Base-by-base conservation (phyloP, 2,888 invertebrate species). In the Xestoiulus laeticollis region DNA sequence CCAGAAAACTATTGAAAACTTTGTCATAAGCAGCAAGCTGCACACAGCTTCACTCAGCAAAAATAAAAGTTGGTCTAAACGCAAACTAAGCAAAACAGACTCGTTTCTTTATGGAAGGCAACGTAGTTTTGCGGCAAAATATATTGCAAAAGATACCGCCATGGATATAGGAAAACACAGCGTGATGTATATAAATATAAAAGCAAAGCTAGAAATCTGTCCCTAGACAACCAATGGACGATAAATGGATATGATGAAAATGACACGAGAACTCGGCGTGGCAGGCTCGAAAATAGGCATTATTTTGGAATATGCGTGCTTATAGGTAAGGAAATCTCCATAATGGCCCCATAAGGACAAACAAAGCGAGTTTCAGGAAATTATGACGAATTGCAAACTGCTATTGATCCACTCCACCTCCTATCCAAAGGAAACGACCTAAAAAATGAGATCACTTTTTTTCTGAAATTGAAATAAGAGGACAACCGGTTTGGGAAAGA, bases 201-300 rank as follows among this genome's bases (percentile, higher is more conserved):
- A 68, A 68, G 68, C 68, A 68, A 68, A 68, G 68, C 68, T 68
- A 22, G 12, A 68, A 68, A 68, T 68, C 68, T 68, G 68, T 68
- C 68, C 68, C 68, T 68, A 68, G 68, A 68, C 68, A 68, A 68
- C 68, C 68, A 26, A 68, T 68, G 68, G 68, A 68, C 68, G 68
- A 68, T 68, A 68, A 68, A 68, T 68, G 68, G 68, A 68, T 68
- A 26, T 68, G 68, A 68, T 68, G 68, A 68, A 68, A 68, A 68
- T 68, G 68, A 68, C 68, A 68, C 68, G 22, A 68, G 59, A 19
- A n/a, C 3, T n/a, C 59, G 59, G 59, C 59, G 59, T 59, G 59
- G 59, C 59, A 59, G 26, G 68, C 68, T 68, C 68, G 68, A 68
- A 68, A 68, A 68, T 68, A 26, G 6, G 68, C 68, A 68, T 68